Evolutionary conservation across 2,888 invertebrate genomes (phyloP), one percentile per base, ranked within the genome.

Genomic region (Philereme vetulata): DNA sequence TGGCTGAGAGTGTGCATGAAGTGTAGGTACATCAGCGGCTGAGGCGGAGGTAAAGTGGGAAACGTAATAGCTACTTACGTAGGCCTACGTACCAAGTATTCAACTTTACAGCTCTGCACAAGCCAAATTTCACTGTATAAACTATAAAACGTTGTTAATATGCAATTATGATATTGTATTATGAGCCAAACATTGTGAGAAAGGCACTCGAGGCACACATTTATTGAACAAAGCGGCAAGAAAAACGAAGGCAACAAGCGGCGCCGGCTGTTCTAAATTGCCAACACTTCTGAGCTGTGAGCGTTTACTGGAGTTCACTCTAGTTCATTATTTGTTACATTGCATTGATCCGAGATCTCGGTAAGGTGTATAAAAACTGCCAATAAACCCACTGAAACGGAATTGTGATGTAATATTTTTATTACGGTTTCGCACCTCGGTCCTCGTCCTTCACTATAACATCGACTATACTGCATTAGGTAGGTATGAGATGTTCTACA

Each of bases 191-290:
- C 79, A 79, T 76, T 71, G 79, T 80, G 80, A 79, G 78, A 85
- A 84, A 79, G 75, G 81, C 76, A 75, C 79, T 83, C 78, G 69
- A 73, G 74, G 72, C 81, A 78, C 79, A 85, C 86, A 85, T 87
- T 87, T 86, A 87, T 86, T 82, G 84, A 85, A 85, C 83, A 82
- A 84, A 85, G 84, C 77, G 81, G 81, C 80, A 81, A 82, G 86
- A 87, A 86, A 88, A 87, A 88, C 83, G 88, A 77, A 78, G 82
- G 80, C 80, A 82, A 85, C 86, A 85, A 81, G 79, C 81, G 76
- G 81, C 79, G 72, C 88, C 90, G 84, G 86, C 79, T 90, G 88
- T 78, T 80, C 83, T 76, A 81, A 88, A 90, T 88, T 84, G 86
- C 86, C 85, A 81, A 83, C 88, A 86, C 85, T 82, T 82, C 78